Percentiles rank a stretch among this genome's conserved stretches.
Evolutionary conservation across 2,113 vertebrate species (phyloP).

Genomic region (Octodon degus): DNA sequence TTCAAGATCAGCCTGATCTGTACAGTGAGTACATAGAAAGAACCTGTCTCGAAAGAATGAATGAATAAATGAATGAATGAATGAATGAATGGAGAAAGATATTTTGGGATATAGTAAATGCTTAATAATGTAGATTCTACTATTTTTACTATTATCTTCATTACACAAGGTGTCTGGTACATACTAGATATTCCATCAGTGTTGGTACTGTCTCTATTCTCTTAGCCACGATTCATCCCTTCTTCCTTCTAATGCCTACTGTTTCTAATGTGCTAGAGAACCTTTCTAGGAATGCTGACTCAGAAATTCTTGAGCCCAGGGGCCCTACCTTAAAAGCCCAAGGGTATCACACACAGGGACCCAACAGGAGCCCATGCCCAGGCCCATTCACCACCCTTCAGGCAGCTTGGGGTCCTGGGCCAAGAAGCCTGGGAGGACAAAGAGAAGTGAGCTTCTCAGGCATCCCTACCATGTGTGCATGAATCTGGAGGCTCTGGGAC

Average conservation of each 20-base stretch:
- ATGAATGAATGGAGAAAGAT: no score
- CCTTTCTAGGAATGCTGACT: conserved; percentile 2
- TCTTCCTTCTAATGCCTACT: background rate
- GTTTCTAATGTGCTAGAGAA: background rate
- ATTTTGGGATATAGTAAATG: background rate
- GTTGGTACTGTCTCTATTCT: background rate
- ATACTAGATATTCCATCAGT: background rate
- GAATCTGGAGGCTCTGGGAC: background rate
- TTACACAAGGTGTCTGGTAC: background rate
- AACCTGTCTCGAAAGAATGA: no score
- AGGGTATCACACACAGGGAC: background rate
- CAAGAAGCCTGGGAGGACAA: no score
- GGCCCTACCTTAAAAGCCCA: background rate
- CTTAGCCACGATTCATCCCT: background rate
- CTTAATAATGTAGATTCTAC: background rate
- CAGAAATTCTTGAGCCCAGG: background rate
- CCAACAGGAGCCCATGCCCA: background rate
- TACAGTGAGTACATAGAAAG: no score
- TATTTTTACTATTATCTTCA: background rate
- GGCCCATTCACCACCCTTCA: background rate
- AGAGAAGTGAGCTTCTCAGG: background rate
- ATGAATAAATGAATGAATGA: no score
- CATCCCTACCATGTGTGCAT: background rate
- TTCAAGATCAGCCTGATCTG: no score
- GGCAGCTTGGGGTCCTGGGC: no score